Percentiles rank a stretch among this genome's conserved stretches.
Evolutionary conservation across 64 coral and sea anemone species (phyloP).

Genomic region (Porites lutea): DNA sequence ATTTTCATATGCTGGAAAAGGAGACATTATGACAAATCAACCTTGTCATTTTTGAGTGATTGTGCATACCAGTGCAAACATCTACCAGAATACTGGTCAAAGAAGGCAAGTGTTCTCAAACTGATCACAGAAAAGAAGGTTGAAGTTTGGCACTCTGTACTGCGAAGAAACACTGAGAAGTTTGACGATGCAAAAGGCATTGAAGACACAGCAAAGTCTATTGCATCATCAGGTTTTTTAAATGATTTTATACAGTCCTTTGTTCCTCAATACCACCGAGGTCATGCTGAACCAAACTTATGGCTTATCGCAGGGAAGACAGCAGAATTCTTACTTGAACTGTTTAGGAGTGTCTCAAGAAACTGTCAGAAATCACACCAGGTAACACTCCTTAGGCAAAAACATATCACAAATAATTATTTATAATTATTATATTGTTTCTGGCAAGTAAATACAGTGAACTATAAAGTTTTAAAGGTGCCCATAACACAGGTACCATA

Average conservation of each 20-base stretch:
- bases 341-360: slow-evolving; percentile 20
- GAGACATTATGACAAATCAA: slow-evolving; percentile 52
- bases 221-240: slow-evolving; percentile 25
- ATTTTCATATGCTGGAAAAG: too few species aligned
- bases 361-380: slow-evolving; percentile 27
- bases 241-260: slow-evolving; percentile 32
- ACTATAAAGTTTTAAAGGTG: too few species aligned
- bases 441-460: too few species aligned
- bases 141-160: too few species aligned
- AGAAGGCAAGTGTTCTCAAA: slow-evolving; percentile 4
- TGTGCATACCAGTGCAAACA: slow-evolving; percentile 1
- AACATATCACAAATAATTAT: too few species aligned
- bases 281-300: slow-evolving; percentile 23
- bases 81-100: slow-evolving; percentile 35
- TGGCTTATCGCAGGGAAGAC: slow-evolving; percentile 44
- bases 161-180: too few species aligned
- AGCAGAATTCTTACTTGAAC: slow-evolving; percentile 49
- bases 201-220: background rate
- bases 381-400: slow-evolving; percentile 4
- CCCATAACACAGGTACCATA: too few species aligned
- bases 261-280: slow-evolving; percentile 21
- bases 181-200: too few species aligned
- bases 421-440: too few species aligned
- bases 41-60: slow-evolving; percentile 44
- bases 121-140: background rate